Evolutionary conservation across 2,888 invertebrate species (phyloP).

Genomic region (Lamproptera curius): DNA sequence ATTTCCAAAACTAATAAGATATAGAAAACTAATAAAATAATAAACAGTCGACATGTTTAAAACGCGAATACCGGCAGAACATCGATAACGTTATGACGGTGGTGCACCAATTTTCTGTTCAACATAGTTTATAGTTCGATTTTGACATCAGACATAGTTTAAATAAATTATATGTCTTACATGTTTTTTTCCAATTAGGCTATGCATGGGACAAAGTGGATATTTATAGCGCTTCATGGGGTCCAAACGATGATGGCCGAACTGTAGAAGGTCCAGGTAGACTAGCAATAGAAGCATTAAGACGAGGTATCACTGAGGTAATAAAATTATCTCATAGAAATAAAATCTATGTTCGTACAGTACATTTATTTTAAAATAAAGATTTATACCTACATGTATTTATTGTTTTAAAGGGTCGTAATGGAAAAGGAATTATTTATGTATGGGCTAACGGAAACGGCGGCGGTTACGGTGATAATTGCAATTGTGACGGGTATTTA

Average conservation of each 20-base stretch:
- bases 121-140: no score
- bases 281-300: slow-evolving; percentile 86
- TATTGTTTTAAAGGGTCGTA: slow-evolving; percentile 77
- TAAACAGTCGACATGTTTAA: no score
- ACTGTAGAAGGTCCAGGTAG: slow-evolving; percentile 93
- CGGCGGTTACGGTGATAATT: slow-evolving; percentile 89
- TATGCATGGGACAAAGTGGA: slow-evolving; percentile 89
- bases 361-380: not conserved
- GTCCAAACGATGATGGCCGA: slow-evolving; percentile 93
- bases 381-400: not conserved
- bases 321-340: slow-evolving; percentile 19
- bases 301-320: slow-evolving; percentile 86
- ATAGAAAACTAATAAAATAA: no score
- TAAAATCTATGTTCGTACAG: no score
- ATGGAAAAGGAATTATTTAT: slow-evolving; percentile 90
- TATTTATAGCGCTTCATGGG: slow-evolving; percentile 96
- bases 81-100: no score
- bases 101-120: no score
- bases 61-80: no score
- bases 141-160: no score
- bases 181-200: slow-evolving; percentile 36
- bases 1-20: no score
- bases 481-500: slow-evolving; percentile 94
- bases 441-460: slow-evolving; percentile 97
- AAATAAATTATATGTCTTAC: not conserved